A percentile compares a stretch with the other conserved stretches of the same genome.
Conservation (phyloP, 2,888 invertebrate genomes). For the Ochropleura plecta region DNA sequence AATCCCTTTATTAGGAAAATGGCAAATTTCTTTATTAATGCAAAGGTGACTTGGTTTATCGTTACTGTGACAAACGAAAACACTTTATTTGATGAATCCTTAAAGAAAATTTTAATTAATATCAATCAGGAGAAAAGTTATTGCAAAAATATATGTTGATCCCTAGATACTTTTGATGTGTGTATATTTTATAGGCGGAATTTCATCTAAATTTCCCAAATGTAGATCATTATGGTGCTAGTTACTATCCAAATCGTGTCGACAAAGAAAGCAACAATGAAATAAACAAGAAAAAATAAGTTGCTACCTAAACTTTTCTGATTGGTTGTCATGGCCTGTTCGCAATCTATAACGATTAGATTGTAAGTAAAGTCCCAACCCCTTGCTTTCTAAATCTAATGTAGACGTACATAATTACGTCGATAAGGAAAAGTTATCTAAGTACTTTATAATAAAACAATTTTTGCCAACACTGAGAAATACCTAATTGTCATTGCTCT, state of each 20-base stretch:
- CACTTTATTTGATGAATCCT: no score
- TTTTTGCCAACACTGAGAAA: background rate
- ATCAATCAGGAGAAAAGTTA: no score
- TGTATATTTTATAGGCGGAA: background rate
- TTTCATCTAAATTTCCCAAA: background rate
- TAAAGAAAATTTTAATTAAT: no score
- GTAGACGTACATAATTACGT: background rate
- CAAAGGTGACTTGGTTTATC: no score
- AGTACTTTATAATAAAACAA: background rate
- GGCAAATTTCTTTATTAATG: no score
- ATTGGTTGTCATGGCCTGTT: slow-evolving; percentile 32
- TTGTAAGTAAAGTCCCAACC: slow-evolving; percentile 40
- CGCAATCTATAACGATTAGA: slow-evolving; percentile 47
- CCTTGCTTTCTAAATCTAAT: slow-evolving; percentile 40
- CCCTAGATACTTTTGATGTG: no score
- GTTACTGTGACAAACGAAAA: no score
- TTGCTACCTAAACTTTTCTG: slow-evolving; percentile 30
- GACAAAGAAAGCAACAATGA: slow-evolving; percentile 10
- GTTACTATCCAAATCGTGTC: background rate
- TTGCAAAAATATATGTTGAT: no score
- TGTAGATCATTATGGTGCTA: background rate
- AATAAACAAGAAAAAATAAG: slow-evolving; percentile 15
- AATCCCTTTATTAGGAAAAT: no score
- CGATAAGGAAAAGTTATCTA: background rate
- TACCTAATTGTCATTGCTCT: background rate